Evolutionary conservation across 2,113 vertebrate genomes (phyloP).

Genomic region (Monopterus albus): DNA sequence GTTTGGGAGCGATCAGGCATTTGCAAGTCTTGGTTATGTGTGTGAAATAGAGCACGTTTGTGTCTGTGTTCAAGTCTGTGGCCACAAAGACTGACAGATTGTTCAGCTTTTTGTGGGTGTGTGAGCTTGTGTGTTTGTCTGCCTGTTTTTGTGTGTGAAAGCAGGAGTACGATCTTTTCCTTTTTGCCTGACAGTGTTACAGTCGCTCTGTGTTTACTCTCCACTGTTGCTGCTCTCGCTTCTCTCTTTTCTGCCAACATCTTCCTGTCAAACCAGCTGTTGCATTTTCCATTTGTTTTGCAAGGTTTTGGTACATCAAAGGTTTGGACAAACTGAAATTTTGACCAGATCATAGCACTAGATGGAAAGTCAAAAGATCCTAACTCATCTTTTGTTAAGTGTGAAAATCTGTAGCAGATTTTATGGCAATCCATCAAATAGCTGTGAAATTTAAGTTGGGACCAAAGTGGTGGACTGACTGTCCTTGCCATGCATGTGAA

Average conservation of each 20-base stretch:
- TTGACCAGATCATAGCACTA: background rate
- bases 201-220: background rate
- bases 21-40: slow-evolving; percentile 31
- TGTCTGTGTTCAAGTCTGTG: slow-evolving; percentile 9
- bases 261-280: background rate
- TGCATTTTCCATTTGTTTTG: background rate
- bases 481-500: no score
- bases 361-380: background rate
- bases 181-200: slow-evolving; percentile 12
- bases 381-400: background rate
- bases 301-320: no score
- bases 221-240: background rate
- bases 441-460: background rate
- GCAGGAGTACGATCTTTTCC: background rate
- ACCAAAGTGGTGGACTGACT: background rate
- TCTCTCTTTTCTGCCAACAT: background rate
- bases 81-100: slow-evolving; percentile 17
- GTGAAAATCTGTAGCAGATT: background rate
- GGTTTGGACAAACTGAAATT: background rate
- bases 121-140: slow-evolving; percentile 5
- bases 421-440: background rate
- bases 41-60: slow-evolving; percentile 19
- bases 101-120: background rate
- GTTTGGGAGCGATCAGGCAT: slow-evolving; percentile 71
- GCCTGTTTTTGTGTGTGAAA: background rate